Evolutionary conservation across 2,888 invertebrate genomes (phyloP).

Genomic region (Dysmachus trigonus): DNA sequence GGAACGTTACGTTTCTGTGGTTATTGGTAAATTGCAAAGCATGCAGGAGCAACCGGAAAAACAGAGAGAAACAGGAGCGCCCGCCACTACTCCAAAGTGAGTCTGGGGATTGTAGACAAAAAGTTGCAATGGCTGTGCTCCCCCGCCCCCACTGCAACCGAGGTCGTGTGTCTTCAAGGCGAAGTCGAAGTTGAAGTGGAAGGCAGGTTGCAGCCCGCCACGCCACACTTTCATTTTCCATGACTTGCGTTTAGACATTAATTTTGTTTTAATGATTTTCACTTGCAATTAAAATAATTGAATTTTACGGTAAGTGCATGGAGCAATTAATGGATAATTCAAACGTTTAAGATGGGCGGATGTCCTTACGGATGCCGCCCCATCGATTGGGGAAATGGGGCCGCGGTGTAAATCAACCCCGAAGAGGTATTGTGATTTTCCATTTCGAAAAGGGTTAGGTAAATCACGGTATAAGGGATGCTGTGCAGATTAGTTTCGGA

Average conservation of each 20-base stretch:
- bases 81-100: too few relatives aligned
- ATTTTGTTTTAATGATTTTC: slow-evolving; percentile 35
- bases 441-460: neutral
- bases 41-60: neutral
- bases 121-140: neutral
- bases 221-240: slow-evolving; percentile 15
- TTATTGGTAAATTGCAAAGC: slow-evolving; percentile 28
- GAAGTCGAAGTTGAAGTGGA: neutral
- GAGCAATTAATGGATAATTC: slow-evolving; percentile 35
- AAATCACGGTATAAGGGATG: neutral
- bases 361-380: neutral
- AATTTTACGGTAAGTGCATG: slow-evolving; percentile 38
- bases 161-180: neutral
- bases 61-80: neutral
- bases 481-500: neutral
- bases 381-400: neutral
- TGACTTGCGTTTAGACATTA: slow-evolving; percentile 18
- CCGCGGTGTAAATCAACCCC: neutral
- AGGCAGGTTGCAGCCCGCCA: neutral
- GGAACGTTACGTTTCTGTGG: neutral
- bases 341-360: neutral
- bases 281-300: slow-evolving; percentile 33
- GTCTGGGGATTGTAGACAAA: neutral
- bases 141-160: neutral
- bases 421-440: neutral